Conservation (phyloP, 2,888 invertebrate species). For the Hemithea aestivaria region DNA sequence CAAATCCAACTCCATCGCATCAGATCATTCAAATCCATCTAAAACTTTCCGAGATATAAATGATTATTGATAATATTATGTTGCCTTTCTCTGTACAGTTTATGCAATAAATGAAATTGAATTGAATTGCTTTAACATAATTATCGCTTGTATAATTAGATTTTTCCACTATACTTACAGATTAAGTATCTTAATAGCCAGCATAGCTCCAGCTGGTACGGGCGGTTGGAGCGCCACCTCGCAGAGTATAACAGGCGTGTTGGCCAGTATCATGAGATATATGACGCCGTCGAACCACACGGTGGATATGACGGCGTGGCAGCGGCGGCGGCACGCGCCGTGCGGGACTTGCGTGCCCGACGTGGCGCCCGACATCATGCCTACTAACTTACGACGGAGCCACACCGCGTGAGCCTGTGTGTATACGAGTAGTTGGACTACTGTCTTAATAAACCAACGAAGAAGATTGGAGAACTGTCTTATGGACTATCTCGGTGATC, state of each 20-base stretch:
- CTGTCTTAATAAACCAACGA: no score
- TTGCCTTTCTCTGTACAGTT: no score
- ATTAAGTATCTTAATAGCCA: slow-evolving; percentile 56
- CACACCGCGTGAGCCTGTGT: slow-evolving; percentile 59
- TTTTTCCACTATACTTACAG: slow-evolving; percentile 66
- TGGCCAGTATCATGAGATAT: slow-evolving; percentile 60
- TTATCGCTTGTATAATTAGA: no score
- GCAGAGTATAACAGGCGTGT: slow-evolving; percentile 65
- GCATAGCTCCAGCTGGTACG: slow-evolving; percentile 23
- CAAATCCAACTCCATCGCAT: no score
- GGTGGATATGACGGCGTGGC: slow-evolving; percentile 53
- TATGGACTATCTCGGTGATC: no score
- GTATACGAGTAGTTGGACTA: neutral
- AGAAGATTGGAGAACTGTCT: no score
- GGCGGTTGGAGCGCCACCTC: slow-evolving; percentile 54
- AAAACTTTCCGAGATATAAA: no score
- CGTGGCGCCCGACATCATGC: slow-evolving; percentile 53
- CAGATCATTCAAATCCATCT: no score
- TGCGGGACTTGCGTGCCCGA: slow-evolving; percentile 54
- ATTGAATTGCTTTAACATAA: no score
- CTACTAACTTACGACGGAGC: slow-evolving; percentile 61
- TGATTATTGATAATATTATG: no score
- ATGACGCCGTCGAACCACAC: slow-evolving; percentile 69
- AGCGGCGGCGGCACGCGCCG: slow-evolving; percentile 50
- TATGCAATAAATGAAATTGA: no score